Percentiles rank a stretch among this genome's conserved stretches.
phyloP scores from a whole-genome alignment of 2,888 invertebrate genomes.

The Bombylius major region DNA sequence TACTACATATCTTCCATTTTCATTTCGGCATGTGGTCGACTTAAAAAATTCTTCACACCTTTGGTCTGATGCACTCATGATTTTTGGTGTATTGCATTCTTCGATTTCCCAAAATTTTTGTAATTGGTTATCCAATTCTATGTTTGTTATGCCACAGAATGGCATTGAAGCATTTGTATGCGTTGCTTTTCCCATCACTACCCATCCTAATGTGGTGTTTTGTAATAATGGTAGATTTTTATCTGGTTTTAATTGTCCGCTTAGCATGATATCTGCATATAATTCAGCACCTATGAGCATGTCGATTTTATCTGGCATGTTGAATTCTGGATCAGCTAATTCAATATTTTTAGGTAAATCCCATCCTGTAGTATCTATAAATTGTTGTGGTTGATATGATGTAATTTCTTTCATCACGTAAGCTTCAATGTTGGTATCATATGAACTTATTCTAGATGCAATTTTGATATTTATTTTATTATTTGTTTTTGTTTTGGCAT shows the following conservation, averaged over 20 bases:
- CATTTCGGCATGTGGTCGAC: background rate
- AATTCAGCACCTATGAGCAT: background rate
- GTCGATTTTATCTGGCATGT: background rate
- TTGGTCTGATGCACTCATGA: background rate
- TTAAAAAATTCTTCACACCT: background rate
- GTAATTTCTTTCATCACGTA: background rate
- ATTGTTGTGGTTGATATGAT: background rate
- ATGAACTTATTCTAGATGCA: too few relatives aligned
- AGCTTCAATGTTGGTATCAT: too few relatives aligned
- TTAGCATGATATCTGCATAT: background rate
- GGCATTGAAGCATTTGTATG: background rate
- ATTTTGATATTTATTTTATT: too few relatives aligned
- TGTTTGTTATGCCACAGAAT: background rate
- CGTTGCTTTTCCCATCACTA: background rate
- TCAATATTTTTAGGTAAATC: background rate
- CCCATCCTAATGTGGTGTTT: background rate
- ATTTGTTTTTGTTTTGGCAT: too few relatives aligned
- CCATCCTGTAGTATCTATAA: background rate
- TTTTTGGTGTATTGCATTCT: background rate
- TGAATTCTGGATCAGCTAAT: background rate
- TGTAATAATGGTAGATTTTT: background rate
- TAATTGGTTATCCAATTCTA: background rate
- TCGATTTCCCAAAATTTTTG: background rate
- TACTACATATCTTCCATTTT: background rate
- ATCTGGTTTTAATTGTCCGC: background rate